These are phyloP conservation scores for Sprattus sprattus DNA, from an alignment of 2,113 vertebrate genomes.

Conservation along the genomic window DNA sequence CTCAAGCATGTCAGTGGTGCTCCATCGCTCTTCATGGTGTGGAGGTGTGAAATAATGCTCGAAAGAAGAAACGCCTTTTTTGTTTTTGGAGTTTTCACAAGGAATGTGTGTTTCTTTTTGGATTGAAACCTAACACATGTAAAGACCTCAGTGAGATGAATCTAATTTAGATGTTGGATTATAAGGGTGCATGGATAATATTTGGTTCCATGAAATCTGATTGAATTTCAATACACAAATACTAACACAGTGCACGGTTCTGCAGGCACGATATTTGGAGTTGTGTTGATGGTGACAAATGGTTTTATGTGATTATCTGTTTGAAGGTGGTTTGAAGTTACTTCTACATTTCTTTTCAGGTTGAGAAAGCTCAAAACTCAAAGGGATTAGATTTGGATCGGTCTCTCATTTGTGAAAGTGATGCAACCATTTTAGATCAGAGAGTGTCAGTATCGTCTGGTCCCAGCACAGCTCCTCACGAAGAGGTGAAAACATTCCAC, in stretches of 20 bases:
- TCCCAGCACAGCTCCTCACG: background rate
- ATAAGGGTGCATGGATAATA: background rate
- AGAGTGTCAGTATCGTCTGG: slow-evolving; percentile 15
- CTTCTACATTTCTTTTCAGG: slow-evolving; percentile 62
- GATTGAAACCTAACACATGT: slow-evolving; percentile 27
- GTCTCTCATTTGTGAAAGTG: slow-evolving; percentile 10
- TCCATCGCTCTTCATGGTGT: slow-evolving; percentile 26
- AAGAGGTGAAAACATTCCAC: background rate
- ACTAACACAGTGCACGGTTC: slow-evolving; percentile 14
- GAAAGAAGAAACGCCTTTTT: background rate
- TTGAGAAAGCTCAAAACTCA: slow-evolving; percentile 41
- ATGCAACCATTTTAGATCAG: slow-evolving; percentile 28
- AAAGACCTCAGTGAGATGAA: background rate
- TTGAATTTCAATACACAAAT: background rate
- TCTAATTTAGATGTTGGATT: background rate
- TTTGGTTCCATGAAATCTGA: slow-evolving; percentile 1
- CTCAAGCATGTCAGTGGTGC: slow-evolving; percentile 55
- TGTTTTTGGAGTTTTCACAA: background rate
- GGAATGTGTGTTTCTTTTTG: background rate
- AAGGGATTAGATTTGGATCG: slow-evolving; percentile 28
- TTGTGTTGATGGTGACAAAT: background rate
- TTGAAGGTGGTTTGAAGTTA: background rate
- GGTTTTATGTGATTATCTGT: slow-evolving; percentile 43
- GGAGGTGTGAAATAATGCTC: slow-evolving; percentile 25
- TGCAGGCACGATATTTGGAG: background rate